phyloP scores from a whole-genome alignment of 2,888 invertebrate genomes.

The Stictocephala bisonia region DNA sequence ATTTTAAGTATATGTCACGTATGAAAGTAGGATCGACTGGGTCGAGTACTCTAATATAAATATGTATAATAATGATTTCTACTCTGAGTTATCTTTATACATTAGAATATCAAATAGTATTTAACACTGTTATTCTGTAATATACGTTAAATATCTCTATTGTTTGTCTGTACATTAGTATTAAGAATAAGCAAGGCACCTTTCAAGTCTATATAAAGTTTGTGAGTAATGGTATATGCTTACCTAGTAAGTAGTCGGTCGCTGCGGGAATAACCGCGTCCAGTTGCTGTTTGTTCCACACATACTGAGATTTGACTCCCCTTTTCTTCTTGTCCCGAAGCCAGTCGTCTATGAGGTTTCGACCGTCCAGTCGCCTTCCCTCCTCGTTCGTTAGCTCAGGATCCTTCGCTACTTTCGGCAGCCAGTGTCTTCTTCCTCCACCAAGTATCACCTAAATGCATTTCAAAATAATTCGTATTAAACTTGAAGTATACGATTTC shows the following conservation, averaged over 20 bases:
- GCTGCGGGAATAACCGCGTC: conserved; percentile 75
- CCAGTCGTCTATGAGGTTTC: conserved; percentile 85
- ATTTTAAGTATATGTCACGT: too few relatives aligned
- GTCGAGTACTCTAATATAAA: too few relatives aligned
- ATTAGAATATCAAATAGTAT: too few relatives aligned
- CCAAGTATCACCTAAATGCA: conserved; percentile 77
- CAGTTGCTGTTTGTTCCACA: conserved; percentile 78
- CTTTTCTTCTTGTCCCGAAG: conserved; percentile 77
- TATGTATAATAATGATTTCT: too few relatives aligned
- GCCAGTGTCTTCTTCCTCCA: conserved; percentile 80
- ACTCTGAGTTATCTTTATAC: too few relatives aligned
- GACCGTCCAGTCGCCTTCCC: conserved; percentile 78
- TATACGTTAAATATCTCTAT: too few relatives aligned
- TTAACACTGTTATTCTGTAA: too few relatives aligned
- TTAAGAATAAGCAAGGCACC: background rate
- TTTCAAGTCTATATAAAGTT: background rate
- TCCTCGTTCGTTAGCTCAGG: conserved; percentile 77
- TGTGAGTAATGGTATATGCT: conserved; percentile 62
- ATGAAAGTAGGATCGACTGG: too few relatives aligned
- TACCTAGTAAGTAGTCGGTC: conserved; percentile 80
- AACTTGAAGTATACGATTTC: too few relatives aligned
- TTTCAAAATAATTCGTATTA: background rate
- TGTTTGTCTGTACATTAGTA: too few relatives aligned
- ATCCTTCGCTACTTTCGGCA: conserved; percentile 77
- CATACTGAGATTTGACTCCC: conserved; percentile 75